phyloP scores from a whole-genome alignment of 2,888 invertebrate species.

The Lydus trimaculatus region DNA sequence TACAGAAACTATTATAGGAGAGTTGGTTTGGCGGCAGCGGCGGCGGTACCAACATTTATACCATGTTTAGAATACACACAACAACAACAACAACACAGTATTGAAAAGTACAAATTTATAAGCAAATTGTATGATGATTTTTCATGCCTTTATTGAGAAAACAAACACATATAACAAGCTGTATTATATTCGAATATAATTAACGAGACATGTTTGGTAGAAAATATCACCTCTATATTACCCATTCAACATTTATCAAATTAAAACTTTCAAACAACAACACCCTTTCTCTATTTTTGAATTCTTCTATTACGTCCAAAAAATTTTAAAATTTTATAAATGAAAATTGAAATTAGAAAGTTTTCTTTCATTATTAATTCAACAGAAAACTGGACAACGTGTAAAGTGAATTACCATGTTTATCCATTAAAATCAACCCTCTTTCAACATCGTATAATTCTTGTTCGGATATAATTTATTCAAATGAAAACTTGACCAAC shows the following conservation, averaged over 20 bases:
- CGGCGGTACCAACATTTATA: neutral
- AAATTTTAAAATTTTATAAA: neutral
- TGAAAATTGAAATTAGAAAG: neutral
- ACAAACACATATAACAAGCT: conserved; percentile 36
- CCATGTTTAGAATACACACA: conserved; percentile 22
- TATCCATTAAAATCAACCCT: conserved; percentile 1
- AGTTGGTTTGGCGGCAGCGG: neutral
- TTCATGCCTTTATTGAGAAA: conserved; percentile 47
- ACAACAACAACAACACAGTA: too few relatives aligned
- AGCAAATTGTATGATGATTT: conserved; percentile 49
- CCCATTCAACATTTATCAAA: neutral
- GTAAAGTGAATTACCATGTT: conserved; percentile 5
- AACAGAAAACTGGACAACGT: neutral
- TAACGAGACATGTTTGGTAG: conserved; percentile 28
- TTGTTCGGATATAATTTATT: neutral
- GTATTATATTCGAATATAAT: conserved; percentile 31
- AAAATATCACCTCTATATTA: neutral
- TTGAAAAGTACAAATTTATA: conserved; percentile 48
- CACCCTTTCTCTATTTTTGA: neutral
- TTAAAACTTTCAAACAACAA: neutral
- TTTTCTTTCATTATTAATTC: conserved; percentile 1
- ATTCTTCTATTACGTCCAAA: too few relatives aligned
- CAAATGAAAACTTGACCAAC: conserved; percentile 1
- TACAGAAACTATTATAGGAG: neutral
- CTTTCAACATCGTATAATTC: neutral